phyloP scores from a whole-genome alignment of 2,113 vertebrate species.

The Macquaria ambigua region DNA sequence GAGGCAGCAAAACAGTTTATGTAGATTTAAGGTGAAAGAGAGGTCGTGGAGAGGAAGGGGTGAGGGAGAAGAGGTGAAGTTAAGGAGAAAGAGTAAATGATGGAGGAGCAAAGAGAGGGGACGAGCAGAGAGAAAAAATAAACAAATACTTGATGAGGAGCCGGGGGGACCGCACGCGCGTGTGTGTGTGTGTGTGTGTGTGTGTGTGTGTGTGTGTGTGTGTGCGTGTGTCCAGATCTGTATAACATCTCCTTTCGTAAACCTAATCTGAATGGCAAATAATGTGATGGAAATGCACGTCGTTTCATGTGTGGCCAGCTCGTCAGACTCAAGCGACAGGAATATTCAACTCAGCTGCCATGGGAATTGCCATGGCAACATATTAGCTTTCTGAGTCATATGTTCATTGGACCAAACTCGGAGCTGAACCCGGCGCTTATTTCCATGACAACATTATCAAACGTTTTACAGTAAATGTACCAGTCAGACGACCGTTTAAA shows the following conservation, averaged over 20 bases:
- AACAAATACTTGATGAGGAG: conserved; percentile 35
- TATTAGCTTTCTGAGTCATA: conserved; percentile 57
- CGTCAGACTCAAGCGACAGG: conserved; percentile 19
- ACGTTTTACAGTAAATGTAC: conserved; percentile 4
- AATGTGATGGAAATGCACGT: neutral
- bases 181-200: neutral
- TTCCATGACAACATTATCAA: conserved; percentile 33
- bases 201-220: neutral
- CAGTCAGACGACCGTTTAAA: neutral
- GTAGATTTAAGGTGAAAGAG: conserved; percentile 56
- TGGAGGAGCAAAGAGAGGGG: neutral
- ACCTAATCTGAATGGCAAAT: conserved; percentile 10
- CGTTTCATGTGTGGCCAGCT: conserved; percentile 16
- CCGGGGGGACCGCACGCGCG: conserved; percentile 8
- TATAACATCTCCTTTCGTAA: neutral
- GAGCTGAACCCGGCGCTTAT: conserved; percentile 7
- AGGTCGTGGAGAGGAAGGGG: conserved; percentile 36
- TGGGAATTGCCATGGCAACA: conserved; percentile 58
- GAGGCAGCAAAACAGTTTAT: conserved; percentile 15
- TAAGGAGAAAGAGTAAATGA: conserved; percentile 23
- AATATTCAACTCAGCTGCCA: conserved; percentile 46
- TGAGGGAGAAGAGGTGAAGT: conserved; percentile 18
- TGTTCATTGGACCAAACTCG: conserved; percentile 21
- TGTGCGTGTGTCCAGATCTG: conserved; percentile 8
- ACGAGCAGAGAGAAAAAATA: conserved; percentile 1